These are phyloP conservation scores for Cassiopea xamachana DNA, from an alignment of 30 jellyfish, hydroid and myxozoan genomes.

Conservation along the genomic window DNA sequence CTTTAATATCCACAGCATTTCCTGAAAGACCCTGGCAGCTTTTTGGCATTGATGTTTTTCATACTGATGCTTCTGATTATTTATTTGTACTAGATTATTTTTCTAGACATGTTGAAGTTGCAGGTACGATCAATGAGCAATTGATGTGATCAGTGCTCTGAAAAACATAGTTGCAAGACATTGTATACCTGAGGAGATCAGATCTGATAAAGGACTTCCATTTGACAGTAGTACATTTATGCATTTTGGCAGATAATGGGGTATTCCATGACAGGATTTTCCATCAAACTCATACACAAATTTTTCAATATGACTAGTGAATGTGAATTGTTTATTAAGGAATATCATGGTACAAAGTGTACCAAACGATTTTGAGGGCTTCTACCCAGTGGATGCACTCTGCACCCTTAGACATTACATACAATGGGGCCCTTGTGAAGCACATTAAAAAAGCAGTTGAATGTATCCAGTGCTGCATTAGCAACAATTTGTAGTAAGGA, in stretches of 20 bases:
- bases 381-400: too few relatives aligned
- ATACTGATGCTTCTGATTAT: slow-evolving; percentile 10
- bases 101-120: neutral
- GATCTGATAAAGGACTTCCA: slow-evolving; percentile 5
- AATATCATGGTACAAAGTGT: too few relatives aligned
- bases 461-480: too few relatives aligned
- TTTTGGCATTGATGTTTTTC: neutral
- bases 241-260: neutral
- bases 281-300: neutral
- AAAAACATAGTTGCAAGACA: slow-evolving; percentile 1
- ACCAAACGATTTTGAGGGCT: too few relatives aligned
- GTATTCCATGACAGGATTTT: neutral
- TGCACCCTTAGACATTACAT: too few relatives aligned
- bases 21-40: slow-evolving; percentile 49
- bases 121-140: neutral
- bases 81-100: slow-evolving; percentile 4
- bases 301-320: too few relatives aligned
- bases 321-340: too few relatives aligned
- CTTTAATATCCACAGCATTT: neutral
- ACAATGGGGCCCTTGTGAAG: too few relatives aligned
- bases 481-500: too few relatives aligned
- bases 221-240: neutral
- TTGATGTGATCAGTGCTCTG: slow-evolving; percentile 1
- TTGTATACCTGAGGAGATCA: neutral
- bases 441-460: too few relatives aligned